phyloP scores from a whole-genome alignment of 30 jellyfish, hydroid and myxozoan genomes.

The Turritopsis rubra region DNA sequence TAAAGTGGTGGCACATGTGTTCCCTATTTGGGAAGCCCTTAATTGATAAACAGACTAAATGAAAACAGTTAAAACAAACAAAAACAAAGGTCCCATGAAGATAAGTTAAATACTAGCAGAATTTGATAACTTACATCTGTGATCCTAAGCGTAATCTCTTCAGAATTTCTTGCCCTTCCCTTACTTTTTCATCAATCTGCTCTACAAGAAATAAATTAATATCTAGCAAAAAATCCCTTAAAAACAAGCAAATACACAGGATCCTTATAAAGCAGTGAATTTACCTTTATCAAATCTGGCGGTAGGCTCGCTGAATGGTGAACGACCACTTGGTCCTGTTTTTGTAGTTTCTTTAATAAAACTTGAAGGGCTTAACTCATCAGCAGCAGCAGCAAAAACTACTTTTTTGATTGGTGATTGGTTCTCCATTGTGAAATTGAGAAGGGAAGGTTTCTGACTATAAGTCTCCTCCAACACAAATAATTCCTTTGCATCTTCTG shows the following conservation, averaged over 20 bases:
- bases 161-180: conserved; percentile 29
- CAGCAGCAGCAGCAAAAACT: neutral
- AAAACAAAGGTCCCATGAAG: no score
- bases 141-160: conserved; percentile 18
- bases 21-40: no score
- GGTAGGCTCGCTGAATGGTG: neutral
- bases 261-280: no score
- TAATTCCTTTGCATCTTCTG: neutral
- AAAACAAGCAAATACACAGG: no score
- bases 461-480: neutral
- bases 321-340: neutral
- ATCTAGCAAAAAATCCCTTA: no score
- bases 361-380: neutral
- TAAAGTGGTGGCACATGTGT: no score
- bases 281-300: neutral
- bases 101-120: neutral
- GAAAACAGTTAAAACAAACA: no score
- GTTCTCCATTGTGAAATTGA: no score
- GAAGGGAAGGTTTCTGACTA: neutral
- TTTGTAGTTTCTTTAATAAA: no score
- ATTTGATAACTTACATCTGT: neutral
- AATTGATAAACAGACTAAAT: no score
- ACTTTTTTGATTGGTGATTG: neutral
- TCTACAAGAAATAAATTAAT: conserved; percentile 17
- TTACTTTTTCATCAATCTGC: conserved; percentile 22